Evolutionary conservation across 2,888 invertebrate species (phyloP), one percentile per base, ranked within the genome.

Genomic region (Andrena hattorfiana): DNA sequence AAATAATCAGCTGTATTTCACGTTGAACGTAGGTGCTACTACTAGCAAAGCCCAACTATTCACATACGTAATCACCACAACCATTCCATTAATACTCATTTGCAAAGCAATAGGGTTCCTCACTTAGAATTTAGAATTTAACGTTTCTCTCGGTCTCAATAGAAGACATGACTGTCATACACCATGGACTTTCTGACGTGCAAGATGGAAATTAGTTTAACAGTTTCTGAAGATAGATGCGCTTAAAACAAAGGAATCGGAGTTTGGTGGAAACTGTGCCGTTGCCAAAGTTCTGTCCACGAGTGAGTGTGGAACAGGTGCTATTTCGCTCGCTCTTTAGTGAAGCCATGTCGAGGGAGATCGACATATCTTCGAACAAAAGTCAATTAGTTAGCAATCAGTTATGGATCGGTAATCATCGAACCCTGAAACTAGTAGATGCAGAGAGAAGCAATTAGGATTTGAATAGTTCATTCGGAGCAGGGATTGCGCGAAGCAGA

Each of bases 251-350:
- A n/a, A 51, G 64, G 54, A 51, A n/a, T 54, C 16, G 35, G 51
- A 42, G 42, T 23, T 54, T 32, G 35, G 13, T 28, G 72, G 64
- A 64, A 73, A 73, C 64, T 64, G 23, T 35, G 54, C 28, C 64
- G 64, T 64, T 73, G 64, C 54, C 64, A 28, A 73, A 64, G 72
- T 73, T 64, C 72, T 54, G 54, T 64, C 71, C 49, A 26, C 62
- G 10, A 59, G 2, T n/a, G 67, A 23, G 32, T 67, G 32, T 48
- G 67, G 48, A 59, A n/a, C 59, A 73, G 28, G 10, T 64, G 20
- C n/a, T 7, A 59, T 42, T 42, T 56, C 56, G 10, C 8, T 28
- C 42, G 6, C 23, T 26, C 42, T 42, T 26, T 7, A 64, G n/a
- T 28, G 13, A 49, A 62, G 54, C n/a, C 35, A 56, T 13, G 35